Percentiles rank a stretch among this genome's conserved stretches.
Evolutionary conservation across 2,113 vertebrate genomes (phyloP).

Genomic region (Erythrocercus mccallii): DNA sequence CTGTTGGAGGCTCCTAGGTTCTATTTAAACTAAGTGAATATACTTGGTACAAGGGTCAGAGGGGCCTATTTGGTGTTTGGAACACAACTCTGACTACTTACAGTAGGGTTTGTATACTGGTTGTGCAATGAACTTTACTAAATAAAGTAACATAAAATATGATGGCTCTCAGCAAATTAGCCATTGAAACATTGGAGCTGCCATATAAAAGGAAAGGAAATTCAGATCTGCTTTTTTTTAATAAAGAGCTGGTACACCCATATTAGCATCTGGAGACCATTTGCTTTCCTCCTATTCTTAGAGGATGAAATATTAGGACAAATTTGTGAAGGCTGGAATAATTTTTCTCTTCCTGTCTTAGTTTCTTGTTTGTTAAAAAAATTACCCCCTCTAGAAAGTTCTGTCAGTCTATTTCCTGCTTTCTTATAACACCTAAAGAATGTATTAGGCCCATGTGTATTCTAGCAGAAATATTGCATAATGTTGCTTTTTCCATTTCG

Average conservation of each 20-base stretch:
- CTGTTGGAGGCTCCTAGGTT: not conserved
- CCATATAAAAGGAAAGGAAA: not conserved
- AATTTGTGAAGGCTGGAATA: not conserved
- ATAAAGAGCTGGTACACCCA: not conserved
- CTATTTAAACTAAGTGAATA: not conserved
- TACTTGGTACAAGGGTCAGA: not conserved
- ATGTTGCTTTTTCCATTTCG: not conserved
- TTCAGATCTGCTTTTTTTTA: not conserved
- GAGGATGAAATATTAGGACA: not conserved
- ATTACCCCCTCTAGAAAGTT: not conserved
- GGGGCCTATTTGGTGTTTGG: not conserved
- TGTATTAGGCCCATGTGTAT: fast-evolving
- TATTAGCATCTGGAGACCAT: not conserved
- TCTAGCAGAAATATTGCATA: not conserved
- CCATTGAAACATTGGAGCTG: not conserved
- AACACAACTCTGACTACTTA: not conserved
- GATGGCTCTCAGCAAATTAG: not conserved
- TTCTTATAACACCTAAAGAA: not conserved
- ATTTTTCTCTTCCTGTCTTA: not conserved
- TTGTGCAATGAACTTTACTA: not conserved
- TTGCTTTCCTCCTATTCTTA: not conserved
- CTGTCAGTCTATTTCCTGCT: not conserved
- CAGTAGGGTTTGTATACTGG: not conserved
- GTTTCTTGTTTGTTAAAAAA: not conserved
- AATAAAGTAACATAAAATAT: not conserved